Conservation (phyloP, 2,113 vertebrate genomes). For the Seriola aureovittata region DNA sequence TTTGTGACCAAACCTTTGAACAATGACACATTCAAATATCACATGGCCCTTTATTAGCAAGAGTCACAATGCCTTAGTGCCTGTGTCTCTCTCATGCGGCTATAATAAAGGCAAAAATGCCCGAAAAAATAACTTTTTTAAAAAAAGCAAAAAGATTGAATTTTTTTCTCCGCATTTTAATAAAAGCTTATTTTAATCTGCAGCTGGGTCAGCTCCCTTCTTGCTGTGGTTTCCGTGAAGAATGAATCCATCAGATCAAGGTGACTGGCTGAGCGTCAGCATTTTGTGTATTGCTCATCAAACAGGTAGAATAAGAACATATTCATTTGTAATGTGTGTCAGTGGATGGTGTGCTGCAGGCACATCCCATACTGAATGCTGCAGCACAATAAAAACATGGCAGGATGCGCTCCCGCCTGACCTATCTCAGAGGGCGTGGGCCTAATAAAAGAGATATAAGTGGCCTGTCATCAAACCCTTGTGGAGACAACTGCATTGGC, state of each 20-base stretch:
- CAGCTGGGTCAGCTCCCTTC: slow-evolving; percentile 42
- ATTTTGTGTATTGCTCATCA: slow-evolving; percentile 6
- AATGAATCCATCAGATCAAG: slow-evolving; percentile 54
- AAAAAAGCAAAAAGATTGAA: background rate
- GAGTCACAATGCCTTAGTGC: too few species aligned
- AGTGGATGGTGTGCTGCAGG: slow-evolving; percentile 34
- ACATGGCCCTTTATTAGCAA: too few species aligned
- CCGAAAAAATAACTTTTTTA: background rate
- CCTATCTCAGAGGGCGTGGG: slow-evolving; percentile 45
- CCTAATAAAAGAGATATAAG: slow-evolving; percentile 75
- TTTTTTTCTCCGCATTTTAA: background rate
- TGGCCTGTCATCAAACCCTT: slow-evolving; percentile 61
- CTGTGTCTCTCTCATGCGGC: too few species aligned
- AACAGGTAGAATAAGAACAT: slow-evolving; percentile 46
- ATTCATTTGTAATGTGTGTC: slow-evolving; percentile 46
- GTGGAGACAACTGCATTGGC: slow-evolving; percentile 54
- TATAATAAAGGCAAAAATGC: too few species aligned
- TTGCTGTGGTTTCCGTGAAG: slow-evolving; percentile 41
- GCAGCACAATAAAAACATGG: slow-evolving; percentile 64
- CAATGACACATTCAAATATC: too few species aligned
- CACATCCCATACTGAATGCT: slow-evolving; percentile 1
- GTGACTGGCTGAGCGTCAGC: slow-evolving; percentile 32
- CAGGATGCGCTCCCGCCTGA: slow-evolving; percentile 52
- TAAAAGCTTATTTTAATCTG: slow-evolving; percentile 37
- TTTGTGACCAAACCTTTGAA: too few species aligned